Evolutionary conservation across 1,140 invertebrate genomes (phyloP), one percentile per base, ranked within the genome.

Genomic region (Eueides isabella): DNA sequence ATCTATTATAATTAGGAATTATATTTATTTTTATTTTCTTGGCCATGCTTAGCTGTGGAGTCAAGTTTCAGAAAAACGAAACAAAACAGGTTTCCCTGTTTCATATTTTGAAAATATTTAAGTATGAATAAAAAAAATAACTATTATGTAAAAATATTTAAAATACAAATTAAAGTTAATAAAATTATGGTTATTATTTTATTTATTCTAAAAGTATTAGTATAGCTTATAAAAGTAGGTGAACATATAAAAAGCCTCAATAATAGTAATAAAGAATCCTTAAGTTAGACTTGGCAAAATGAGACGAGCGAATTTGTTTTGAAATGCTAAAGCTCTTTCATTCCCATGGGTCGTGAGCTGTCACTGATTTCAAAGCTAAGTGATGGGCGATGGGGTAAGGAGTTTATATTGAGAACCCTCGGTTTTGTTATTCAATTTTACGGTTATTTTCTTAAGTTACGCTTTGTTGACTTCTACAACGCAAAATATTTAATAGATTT

Each of bases 371-470:
- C 62, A 30, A 19, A 41, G 11, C 63, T 71, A 48, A 71, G 41
- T 35, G 23, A 55, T n/a, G 30, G 62, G 35, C 26, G 48, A 65
- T 35, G 62, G 62, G 28, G 29, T 65, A 71, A 71, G 29, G 61
- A 62, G 19, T 65, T 65, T 71, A 62, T 28, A 62, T 6, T 12
- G 38, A 62, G 30, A 55, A 35, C 62, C 41, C 44, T 71, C n/a
- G 41, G 7, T 44, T n/a, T 48, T 65, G 61, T 71, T 62, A 48
- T 71, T 55, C 70, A 71, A 71, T 71, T 64, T 72, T 65, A 65
- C 70, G 70, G 70, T 65, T 64, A 72, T 72, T 48, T 65, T 38
- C 38, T 64, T 3, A 6, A 31, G 35, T 35, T 70, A 55, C 61
- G 61, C 38, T 72, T 72, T 55, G 41, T 55, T 72, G 41, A 64